Percentiles rank a stretch among this genome's conserved stretches.
Conservation (phyloP, 2,113 vertebrate genomes). For the Chinchilla lanigera region DNA sequence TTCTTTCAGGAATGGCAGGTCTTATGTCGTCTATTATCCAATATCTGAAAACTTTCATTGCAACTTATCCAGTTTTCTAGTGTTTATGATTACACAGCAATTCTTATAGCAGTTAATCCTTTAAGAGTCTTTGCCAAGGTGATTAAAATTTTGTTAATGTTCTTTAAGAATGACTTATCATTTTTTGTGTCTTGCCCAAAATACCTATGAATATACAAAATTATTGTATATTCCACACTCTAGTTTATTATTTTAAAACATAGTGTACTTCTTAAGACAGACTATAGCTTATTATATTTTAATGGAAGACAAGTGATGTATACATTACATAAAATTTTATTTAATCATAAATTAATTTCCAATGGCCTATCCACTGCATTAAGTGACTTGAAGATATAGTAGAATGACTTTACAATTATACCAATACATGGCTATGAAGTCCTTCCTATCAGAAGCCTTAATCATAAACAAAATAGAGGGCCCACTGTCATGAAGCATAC, state of each 20-base stretch:
- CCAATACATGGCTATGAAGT: neutral
- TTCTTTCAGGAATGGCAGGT: neutral
- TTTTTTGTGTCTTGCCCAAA: slow-evolving; percentile 23
- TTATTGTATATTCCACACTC: neutral
- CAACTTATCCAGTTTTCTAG: neutral
- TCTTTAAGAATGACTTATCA: neutral
- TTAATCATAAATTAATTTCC: slow-evolving; percentile 52
- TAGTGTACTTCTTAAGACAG: neutral
- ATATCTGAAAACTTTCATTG: neutral
- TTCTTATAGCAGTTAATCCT: neutral
- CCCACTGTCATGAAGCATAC: neutral
- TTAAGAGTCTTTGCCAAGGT: neutral
- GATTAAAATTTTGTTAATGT: slow-evolving; percentile 31
- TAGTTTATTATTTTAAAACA: neutral
- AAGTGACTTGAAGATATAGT: neutral
- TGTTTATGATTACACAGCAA: neutral
- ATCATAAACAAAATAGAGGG: neutral
- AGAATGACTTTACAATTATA: neutral
- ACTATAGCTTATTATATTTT: slow-evolving; percentile 5
- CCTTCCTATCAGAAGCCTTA: neutral
- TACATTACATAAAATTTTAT: neutral
- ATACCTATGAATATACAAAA: neutral
- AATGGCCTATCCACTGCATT: neutral
- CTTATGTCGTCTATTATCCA: neutral
- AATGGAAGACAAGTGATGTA: neutral